These are phyloP conservation scores for Drosophila chauvacae DNA, from an alignment of 1,140 invertebrate genomes.

Conservation along the genomic window DNA sequence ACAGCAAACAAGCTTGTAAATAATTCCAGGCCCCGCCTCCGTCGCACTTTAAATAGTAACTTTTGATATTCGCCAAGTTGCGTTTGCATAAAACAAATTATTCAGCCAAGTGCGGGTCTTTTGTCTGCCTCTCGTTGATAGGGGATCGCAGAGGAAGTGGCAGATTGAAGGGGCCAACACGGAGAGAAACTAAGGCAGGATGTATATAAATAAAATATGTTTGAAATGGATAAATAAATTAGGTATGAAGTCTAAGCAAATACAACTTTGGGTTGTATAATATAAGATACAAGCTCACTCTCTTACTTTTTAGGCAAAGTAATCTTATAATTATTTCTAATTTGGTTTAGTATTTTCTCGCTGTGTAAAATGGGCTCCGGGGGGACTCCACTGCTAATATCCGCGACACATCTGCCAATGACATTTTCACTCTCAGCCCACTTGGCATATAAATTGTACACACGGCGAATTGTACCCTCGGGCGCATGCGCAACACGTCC, in stretches of 20 bases:
- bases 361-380: constrained; percentile 8
- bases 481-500: constrained; percentile 81
- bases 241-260: too few relatives aligned
- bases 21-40: constrained; percentile 20
- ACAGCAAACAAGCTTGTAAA: constrained; percentile 62
- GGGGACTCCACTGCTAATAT: constrained; percentile 62
- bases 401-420: constrained; percentile 79
- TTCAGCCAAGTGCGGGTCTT: constrained; percentile 47
- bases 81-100: constrained; percentile 54
- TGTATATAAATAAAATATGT: not conserved
- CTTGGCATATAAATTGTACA: constrained; percentile 71
- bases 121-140: constrained; percentile 31
- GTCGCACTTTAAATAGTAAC: constrained; percentile 40
- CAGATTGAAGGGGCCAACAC: constrained; percentile 17
- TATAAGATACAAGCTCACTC: too few relatives aligned
- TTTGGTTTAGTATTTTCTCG: not conserved
- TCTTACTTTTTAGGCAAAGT: not conserved
- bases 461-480: constrained; percentile 51
- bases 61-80: constrained; percentile 44
- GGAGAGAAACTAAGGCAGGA: too few relatives aligned
- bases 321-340: too few relatives aligned
- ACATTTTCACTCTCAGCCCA: constrained; percentile 77
- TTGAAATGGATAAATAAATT: not conserved
- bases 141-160: constrained; percentile 43
- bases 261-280: too few relatives aligned